phyloP scores from a whole-genome alignment of 1,140 invertebrate species.

The Propsilocerus akamusi region DNA sequence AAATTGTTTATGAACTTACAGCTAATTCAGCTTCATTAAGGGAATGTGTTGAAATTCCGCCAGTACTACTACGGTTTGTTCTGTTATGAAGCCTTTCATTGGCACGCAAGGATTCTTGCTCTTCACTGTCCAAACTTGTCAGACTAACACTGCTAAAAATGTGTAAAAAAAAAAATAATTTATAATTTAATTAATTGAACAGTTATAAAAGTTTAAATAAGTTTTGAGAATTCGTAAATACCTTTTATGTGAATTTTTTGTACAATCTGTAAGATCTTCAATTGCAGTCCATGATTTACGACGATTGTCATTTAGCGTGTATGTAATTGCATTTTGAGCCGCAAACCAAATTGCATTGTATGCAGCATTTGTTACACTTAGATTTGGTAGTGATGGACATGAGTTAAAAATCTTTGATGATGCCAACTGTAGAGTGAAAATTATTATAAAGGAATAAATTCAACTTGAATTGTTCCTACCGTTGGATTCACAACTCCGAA shows the following conservation, averaged over 20 bases:
- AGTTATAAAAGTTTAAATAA: neutral
- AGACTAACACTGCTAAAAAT: slow-evolving; percentile 21
- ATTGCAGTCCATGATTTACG: slow-evolving; percentile 67
- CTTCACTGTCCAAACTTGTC: slow-evolving; percentile 34
- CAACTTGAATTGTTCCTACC: slow-evolving; percentile 10
- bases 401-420: slow-evolving; percentile 44
- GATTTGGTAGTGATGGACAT: slow-evolving; percentile 39
- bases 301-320: slow-evolving; percentile 31
- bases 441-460: neutral
- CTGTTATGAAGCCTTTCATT: slow-evolving; percentile 23
- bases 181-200: neutral
- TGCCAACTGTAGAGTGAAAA: slow-evolving; percentile 13
- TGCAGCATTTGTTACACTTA: slow-evolving; percentile 11
- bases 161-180: neutral
- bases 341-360: slow-evolving; percentile 19
- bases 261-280: slow-evolving; percentile 34
- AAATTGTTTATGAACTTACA: slow-evolving; percentile 25
- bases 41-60: slow-evolving; percentile 62
- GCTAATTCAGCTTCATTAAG: slow-evolving; percentile 69
- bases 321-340: slow-evolving; percentile 13
- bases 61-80: slow-evolving; percentile 27
- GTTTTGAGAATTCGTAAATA: neutral
- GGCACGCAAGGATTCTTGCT: slow-evolving; percentile 25
- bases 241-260: slow-evolving; percentile 15
- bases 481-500: slow-evolving; percentile 10